Evolutionary conservation across 1,140 invertebrate genomes (phyloP).

Genomic region (Drosophila trapezifrons): DNA sequence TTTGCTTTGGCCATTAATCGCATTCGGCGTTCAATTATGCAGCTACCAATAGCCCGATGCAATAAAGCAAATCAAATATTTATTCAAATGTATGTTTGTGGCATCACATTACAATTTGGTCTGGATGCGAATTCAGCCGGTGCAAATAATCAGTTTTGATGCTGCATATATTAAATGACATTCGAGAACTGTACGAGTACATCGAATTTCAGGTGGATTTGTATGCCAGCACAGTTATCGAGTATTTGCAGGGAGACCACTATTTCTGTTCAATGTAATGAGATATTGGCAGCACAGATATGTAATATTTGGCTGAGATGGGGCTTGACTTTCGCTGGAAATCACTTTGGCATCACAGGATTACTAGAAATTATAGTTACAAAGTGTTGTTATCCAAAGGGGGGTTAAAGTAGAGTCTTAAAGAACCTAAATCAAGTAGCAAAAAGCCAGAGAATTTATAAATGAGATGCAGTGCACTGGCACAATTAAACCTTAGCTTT

Average conservation of each 20-base stretch:
- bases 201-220: not conserved
- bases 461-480: too few species aligned
- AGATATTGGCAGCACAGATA: not conserved
- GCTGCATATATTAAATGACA: conserved; percentile 51
- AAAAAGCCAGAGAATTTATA: too few species aligned
- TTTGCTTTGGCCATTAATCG: conserved; percentile 40
- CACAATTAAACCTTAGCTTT: too few species aligned
- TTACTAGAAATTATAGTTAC: not conserved
- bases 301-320: not conserved
- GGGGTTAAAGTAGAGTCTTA: too few species aligned
- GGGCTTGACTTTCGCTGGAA: not conserved
- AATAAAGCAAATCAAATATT: conserved; percentile 74
- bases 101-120: conserved; percentile 40
- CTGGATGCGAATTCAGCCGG: conserved; percentile 21
- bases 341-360: not conserved
- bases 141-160: conserved; percentile 41
- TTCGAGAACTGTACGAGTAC: conserved; percentile 1
- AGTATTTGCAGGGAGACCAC: not conserved
- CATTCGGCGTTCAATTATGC: conserved; percentile 56
- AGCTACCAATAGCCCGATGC: conserved; percentile 52
- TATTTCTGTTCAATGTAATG: not conserved
- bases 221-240: not conserved
- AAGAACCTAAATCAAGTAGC: too few species aligned
- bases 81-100: conserved; percentile 31
- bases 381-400: too few species aligned